phyloP scores from a whole-genome alignment of 2,888 invertebrate genomes.

The Doris montereyensis region DNA sequence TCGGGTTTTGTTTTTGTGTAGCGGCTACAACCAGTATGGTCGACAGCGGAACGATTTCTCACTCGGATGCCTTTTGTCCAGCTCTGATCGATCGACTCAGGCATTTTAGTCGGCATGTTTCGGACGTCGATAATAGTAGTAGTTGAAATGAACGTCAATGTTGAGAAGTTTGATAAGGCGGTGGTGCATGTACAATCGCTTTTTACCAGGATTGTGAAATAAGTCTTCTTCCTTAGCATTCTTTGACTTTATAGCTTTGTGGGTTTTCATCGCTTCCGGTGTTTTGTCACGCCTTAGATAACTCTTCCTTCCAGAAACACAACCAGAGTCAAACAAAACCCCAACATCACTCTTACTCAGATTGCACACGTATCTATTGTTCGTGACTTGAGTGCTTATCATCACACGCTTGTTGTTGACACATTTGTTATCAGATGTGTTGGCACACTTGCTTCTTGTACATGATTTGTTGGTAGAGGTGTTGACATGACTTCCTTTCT shows the following conservation, averaged over 20 bases:
- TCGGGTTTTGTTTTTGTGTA: conserved; percentile 43
- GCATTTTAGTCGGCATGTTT: too few species aligned
- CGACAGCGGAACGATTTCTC: too few species aligned
- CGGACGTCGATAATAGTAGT: too few species aligned
- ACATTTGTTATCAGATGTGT: neutral
- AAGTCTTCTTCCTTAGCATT: conserved; percentile 56
- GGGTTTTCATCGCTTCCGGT: conserved; percentile 56
- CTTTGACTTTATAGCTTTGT: conserved; percentile 63
- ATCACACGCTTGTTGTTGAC: neutral
- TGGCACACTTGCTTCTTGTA: neutral
- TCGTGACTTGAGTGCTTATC: neutral
- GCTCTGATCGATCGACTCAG: too few species aligned
- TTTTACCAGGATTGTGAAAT: conserved; percentile 57
- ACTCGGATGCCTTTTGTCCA: too few species aligned
- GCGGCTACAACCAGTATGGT: neutral
- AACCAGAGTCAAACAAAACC: conserved; percentile 28
- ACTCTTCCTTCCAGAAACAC: conserved; percentile 10
- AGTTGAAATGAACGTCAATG: conserved; percentile 46
- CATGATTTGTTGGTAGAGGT: neutral
- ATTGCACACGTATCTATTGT: neutral
- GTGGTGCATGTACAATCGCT: conserved; percentile 60
- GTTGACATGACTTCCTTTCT: neutral
- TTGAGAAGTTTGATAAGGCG: conserved; percentile 55
- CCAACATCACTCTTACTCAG: conserved; percentile 21
- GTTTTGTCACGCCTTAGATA: conserved; percentile 51